Conservation (phyloP, 2,888 invertebrate species). For the Aspidapion aeneum region DNA sequence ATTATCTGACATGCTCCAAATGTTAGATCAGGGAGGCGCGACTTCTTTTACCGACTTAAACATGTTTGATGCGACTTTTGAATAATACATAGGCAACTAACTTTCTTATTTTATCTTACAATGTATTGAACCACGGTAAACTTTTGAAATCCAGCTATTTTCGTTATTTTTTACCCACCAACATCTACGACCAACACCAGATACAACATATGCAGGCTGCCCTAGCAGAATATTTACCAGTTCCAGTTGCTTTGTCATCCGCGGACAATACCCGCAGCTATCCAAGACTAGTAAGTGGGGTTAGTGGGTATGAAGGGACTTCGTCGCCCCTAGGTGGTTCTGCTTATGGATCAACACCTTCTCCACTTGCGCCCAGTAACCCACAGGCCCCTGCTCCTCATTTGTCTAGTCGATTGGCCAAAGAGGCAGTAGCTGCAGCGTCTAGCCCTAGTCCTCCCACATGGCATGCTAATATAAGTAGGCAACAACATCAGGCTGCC, state of each 20-base stretch:
- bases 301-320: conserved; percentile 70
- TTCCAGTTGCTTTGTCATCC: conserved; percentile 36
- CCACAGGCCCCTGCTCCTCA: too few relatives aligned
- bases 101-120: too few relatives aligned
- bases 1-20: conserved; percentile 89
- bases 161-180: too few relatives aligned
- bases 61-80: conserved; percentile 84
- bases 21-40: conserved; percentile 73
- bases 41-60: conserved; percentile 85
- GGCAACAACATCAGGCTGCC: too few relatives aligned
- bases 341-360: conserved; percentile 61
- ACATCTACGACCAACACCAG: conserved; percentile 53
- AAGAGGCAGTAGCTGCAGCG: too few relatives aligned
- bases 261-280: conserved; percentile 33
- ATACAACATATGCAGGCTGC: conserved; percentile 52
- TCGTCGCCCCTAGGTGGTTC: conserved; percentile 68
- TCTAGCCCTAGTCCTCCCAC: too few relatives aligned
- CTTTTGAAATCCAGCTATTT: too few relatives aligned
- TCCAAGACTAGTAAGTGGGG: conserved; percentile 52
- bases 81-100: too few relatives aligned
- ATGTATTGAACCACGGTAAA: too few relatives aligned
- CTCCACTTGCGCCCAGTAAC: too few relatives aligned
- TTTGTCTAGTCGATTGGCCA: too few relatives aligned
- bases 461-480: too few relatives aligned
- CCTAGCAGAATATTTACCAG: conserved; percentile 40